phyloP scores from a whole-genome alignment of 2,797 vertebrate genomes.

The Cryptoblepharus egeriae region DNA sequence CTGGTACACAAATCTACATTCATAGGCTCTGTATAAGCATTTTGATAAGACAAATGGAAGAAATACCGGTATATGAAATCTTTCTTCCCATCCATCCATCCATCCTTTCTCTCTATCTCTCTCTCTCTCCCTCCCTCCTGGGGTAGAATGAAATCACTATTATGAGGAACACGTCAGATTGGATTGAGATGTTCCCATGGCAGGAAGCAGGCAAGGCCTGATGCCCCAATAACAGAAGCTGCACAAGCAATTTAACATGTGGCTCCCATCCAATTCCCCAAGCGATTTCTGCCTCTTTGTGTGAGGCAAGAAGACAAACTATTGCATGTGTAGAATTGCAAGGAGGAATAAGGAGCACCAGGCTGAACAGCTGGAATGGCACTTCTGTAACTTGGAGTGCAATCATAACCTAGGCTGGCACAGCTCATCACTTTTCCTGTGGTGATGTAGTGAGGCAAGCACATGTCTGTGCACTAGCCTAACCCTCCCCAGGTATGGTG shows the following conservation, averaged over 20 bases:
- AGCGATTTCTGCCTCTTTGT: background rate
- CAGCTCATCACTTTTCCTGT: no score
- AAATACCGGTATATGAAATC: conserved; percentile 23
- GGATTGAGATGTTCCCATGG: background rate
- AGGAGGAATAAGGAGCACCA: background rate
- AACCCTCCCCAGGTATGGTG: no score
- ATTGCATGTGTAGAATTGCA: background rate
- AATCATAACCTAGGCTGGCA: no score
- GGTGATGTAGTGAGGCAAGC: no score
- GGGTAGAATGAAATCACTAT: background rate
- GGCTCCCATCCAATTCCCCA: conserved; percentile 1
- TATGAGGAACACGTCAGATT: accelerated
- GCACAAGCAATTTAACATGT: background rate
- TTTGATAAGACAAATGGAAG: background rate
- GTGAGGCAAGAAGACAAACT: background rate
- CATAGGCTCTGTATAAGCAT: no score
- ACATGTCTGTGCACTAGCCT: no score
- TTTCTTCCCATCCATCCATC: background rate
- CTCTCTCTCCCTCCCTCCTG: background rate
- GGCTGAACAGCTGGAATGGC: background rate
- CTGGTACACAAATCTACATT: no score
- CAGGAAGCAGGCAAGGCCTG: background rate
- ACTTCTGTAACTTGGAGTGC: background rate
- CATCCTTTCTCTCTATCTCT: no score
- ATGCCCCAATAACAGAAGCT: background rate